Percentiles rank a stretch among this genome's conserved stretches.
These are phyloP conservation scores for Lycaena phlaeas DNA, from an alignment of 2,888 invertebrate species.

Conservation along the genomic window DNA sequence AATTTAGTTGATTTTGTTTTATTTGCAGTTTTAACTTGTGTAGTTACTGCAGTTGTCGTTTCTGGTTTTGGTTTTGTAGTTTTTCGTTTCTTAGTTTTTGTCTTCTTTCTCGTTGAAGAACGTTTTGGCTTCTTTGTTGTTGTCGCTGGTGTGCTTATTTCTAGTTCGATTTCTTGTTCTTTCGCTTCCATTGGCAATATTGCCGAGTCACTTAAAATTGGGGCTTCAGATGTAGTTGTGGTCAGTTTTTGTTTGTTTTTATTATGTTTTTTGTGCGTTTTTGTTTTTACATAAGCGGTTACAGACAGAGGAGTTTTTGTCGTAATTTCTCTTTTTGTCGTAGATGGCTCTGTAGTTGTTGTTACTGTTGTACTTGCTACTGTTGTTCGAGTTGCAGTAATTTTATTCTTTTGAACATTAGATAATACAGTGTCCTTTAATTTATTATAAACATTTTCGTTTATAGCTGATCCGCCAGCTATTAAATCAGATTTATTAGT, in stretches of 20 bases:
- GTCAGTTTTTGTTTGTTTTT: conserved; percentile 47
- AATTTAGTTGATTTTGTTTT: conserved; percentile 65
- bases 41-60: conserved; percentile 34
- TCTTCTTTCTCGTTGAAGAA: conserved; percentile 60
- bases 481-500: conserved; percentile 62
- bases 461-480: conserved; percentile 60
- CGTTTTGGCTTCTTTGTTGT: conserved; percentile 66
- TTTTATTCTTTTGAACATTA: conserved; percentile 67
- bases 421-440: conserved; percentile 75
- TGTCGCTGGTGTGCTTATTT: conserved; percentile 57
- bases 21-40: conserved; percentile 64
- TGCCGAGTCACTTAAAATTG: conserved; percentile 46
- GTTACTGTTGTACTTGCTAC: conserved; percentile 29
- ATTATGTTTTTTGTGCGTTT: conserved; percentile 51
- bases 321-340: conserved; percentile 34
- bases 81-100: conserved; percentile 74
- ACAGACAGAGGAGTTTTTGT: conserved; percentile 31
- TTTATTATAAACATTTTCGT: conserved; percentile 71
- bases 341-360: conserved; percentile 33
- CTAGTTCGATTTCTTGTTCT: conserved; percentile 62
- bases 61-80: conserved; percentile 56
- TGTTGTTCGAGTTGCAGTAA: conserved; percentile 32
- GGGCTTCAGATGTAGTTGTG: conserved; percentile 21
- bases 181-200: conserved; percentile 61
- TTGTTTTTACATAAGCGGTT: conserved; percentile 38